Evolutionary conservation across 2,888 invertebrate genomes (phyloP).

Genomic region (Catocala nupta): DNA sequence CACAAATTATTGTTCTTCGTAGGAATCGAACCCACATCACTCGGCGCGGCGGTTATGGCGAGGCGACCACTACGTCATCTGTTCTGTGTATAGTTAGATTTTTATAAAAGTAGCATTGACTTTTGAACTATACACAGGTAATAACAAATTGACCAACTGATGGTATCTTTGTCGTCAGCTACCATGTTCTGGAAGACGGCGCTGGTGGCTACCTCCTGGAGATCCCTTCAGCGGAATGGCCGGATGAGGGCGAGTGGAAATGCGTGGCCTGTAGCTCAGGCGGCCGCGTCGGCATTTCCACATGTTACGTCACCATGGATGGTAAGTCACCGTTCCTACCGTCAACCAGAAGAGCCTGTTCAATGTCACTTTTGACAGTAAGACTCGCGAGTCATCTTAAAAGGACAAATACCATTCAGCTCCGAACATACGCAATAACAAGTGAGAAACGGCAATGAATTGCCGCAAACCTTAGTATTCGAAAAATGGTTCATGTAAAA

Average conservation of each 20-base stretch:
- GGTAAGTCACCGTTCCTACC: constrained; percentile 84
- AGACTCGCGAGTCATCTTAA: not conserved
- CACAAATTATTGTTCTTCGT: too few relatives aligned
- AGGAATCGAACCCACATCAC: too few relatives aligned
- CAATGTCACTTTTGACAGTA: not conserved
- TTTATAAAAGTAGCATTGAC: too few relatives aligned
- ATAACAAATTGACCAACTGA: too few relatives aligned
- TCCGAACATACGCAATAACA: too few relatives aligned
- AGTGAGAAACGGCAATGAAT: too few relatives aligned
- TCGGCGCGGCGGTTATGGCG: too few relatives aligned
- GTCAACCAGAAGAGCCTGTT: not conserved
- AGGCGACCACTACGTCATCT: too few relatives aligned
- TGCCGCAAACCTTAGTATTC: too few relatives aligned
- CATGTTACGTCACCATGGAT: constrained; percentile 92
- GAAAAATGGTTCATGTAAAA: too few relatives aligned
- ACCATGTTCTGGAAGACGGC: constrained; percentile 93
- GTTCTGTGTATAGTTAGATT: too few relatives aligned
- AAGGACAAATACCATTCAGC: not conserved
- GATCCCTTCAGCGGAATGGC: constrained; percentile 91
- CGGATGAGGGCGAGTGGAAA: constrained; percentile 96
- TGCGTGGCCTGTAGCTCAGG: constrained; percentile 93
- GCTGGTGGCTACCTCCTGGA: constrained; percentile 93
- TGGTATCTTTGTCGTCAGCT: constrained; percentile 65
- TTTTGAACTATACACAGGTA: too few relatives aligned
- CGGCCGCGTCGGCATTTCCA: constrained; percentile 92